Evolutionary conservation across 2,113 vertebrate genomes (phyloP), one percentile per base, ranked within the genome.

Genomic region (Hemicordylus capensis): DNA sequence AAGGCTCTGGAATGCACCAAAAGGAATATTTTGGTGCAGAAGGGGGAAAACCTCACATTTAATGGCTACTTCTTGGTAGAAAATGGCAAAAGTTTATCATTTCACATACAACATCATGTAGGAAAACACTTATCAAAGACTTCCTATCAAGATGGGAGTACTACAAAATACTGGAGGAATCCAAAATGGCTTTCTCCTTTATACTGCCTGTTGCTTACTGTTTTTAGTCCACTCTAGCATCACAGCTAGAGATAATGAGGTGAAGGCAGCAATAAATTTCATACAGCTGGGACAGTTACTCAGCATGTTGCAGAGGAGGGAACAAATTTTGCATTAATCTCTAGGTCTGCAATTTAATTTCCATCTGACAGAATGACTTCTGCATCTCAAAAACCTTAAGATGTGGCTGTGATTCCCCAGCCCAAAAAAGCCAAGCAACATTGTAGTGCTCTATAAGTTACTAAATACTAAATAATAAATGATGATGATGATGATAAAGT

Each of bases 51-150:
- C 51, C 64, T 70, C 83, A 85, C 85, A 94, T 93, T 87, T 95
- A 95, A 95, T 78, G 81, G 56, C 69, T 90, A 85, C 86, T 95
- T 95, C 89, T 95, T 90, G 86, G 61, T 87, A 92, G 92, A 94
- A 94, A 0, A 12, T 85, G 89, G 73, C 20, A 89, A 82, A 90
- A 91, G 79, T 93, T 81, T 64, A n/a, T 19, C 69, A 76, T 84
- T 93, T 93, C 0, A 0, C 89, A 94, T 84, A 85, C 72, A 93
- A 81, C 44, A 42, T 85, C 78, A 88, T 93, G 96, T 93, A 90
- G 93, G 88, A 95, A 94, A 95, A 93, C 85, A 89, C 82, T 93
- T 89, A 95, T 93, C 95, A 95, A 95, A 95, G 86, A 88, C 79
- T 96, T 96, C 94, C 95, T 92, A 89, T 91, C 90, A 90, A 89